Conservation (phyloP, 2,113 vertebrate genomes). For the Ranitomeya imitator region DNA sequence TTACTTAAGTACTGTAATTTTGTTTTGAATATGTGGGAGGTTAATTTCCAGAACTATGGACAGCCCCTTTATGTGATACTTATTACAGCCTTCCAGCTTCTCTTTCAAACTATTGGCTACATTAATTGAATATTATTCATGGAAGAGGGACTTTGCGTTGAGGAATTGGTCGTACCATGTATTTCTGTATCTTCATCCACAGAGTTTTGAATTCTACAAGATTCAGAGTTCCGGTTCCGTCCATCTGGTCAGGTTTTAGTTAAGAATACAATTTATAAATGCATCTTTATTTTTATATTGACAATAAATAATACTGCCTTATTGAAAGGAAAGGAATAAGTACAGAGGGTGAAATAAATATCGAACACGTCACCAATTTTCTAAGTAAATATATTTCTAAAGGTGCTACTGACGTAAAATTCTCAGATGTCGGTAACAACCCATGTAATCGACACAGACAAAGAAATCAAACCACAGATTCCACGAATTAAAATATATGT, state of each 20-base stretch:
- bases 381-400: too few species aligned
- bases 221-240: conserved; percentile 78
- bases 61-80: neutral
- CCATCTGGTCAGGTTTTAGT: conserved; percentile 54
- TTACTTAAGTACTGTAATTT: neutral
- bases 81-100: neutral
- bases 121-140: too few species aligned
- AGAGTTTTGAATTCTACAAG: conserved; percentile 80
- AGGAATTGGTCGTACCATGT: conserved; percentile 74
- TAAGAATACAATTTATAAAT: neutral
- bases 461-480: too few species aligned
- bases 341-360: too few species aligned
- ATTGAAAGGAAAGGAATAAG: too few species aligned
- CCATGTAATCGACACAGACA: too few species aligned
- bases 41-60: neutral
- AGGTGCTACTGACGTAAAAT: too few species aligned
- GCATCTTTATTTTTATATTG: neutral
- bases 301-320: too few species aligned
- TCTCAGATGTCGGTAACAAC: too few species aligned
- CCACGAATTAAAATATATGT: too few species aligned
- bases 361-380: too few species aligned
- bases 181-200: conserved; percentile 88
- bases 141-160: too few species aligned
- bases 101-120: neutral
- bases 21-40: neutral